Percentiles rank a stretch among this genome's conserved stretches.
Conservation (phyloP, 2,797 vertebrate genomes). For the Hippopotamyrus pictus region DNA sequence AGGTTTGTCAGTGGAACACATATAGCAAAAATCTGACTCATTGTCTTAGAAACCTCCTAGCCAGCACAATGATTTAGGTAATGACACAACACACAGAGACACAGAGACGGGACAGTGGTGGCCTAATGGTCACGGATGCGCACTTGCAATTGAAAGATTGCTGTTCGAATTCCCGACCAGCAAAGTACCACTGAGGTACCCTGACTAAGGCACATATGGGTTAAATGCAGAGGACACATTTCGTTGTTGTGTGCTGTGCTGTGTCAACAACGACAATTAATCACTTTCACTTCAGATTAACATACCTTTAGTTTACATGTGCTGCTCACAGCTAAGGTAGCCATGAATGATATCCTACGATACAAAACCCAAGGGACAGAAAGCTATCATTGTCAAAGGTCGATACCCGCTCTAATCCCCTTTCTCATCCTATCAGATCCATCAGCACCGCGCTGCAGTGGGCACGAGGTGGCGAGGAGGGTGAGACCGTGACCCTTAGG, state of each 20-base stretch:
- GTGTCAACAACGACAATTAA: not conserved
- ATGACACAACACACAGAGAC: not conserved
- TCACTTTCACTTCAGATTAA: not conserved
- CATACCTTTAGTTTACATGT: not conserved
- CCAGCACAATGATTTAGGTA: not conserved
- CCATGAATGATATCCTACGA: not conserved
- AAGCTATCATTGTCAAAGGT: not conserved
- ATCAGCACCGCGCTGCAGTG: not conserved
- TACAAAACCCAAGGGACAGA: not conserved
- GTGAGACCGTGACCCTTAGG: not conserved
- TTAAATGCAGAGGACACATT: not conserved
- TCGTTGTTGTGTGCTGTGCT: not conserved
- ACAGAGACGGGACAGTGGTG: conserved; percentile 1
- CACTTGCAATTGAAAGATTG: not conserved
- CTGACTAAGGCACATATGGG: not conserved
- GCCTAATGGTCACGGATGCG: not conserved
- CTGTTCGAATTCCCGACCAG: not conserved
- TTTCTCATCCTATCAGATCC: not conserved
- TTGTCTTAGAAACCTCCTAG: not conserved
- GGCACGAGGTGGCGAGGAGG: not conserved
- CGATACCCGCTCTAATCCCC: not conserved
- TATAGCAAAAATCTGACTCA: not conserved
- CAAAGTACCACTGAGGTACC: not conserved
- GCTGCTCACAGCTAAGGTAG: not conserved
- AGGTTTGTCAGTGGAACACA: not conserved